These are phyloP conservation scores for Platichthys flesus DNA, from an alignment of 2,113 vertebrate species.

Conservation along the genomic window DNA sequence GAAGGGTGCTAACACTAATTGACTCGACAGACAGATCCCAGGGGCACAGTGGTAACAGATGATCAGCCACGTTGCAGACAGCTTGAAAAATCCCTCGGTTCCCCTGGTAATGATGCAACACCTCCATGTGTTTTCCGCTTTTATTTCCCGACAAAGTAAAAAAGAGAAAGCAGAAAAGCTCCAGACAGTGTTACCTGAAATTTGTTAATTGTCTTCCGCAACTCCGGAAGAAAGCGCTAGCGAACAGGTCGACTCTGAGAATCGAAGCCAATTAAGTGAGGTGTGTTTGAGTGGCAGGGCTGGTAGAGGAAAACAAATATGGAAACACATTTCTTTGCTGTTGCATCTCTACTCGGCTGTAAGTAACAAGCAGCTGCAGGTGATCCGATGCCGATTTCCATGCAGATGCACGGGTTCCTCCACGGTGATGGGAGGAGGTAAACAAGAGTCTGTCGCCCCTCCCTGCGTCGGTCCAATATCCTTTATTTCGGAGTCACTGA, in stretches of 20 bases:
- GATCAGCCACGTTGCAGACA: conserved; percentile 42
- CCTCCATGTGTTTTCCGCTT: neutral
- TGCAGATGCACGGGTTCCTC: conserved; percentile 25
- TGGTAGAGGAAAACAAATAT: neutral
- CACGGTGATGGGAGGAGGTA: conserved; percentile 49
- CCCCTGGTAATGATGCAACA: conserved; percentile 1
- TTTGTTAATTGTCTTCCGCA: conserved; percentile 47
- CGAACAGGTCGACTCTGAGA: neutral
- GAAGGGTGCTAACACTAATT: conserved; percentile 37
- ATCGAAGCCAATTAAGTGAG: conserved; percentile 46
- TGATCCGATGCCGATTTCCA: conserved; percentile 34
- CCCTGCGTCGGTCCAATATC: conserved; percentile 36
- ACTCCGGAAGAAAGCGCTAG: neutral
- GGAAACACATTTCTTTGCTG: conserved; percentile 32
- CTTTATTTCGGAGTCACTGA: conserved; percentile 69
- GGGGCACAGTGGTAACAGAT: conserved; percentile 48
- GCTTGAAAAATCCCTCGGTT: conserved; percentile 23
- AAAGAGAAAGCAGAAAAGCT: conserved; percentile 3
- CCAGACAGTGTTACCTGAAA: conserved; percentile 19
- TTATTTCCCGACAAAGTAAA: neutral
- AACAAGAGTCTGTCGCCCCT: conserved; percentile 30
- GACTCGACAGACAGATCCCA: conserved; percentile 50
- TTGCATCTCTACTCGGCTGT: conserved; percentile 6
- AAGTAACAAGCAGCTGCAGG: conserved; percentile 29
- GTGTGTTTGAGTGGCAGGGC: conserved; percentile 19